These are phyloP conservation scores for Centroberyx gerrardi DNA, from an alignment of 2,797 vertebrate genomes.

Conservation along the genomic window DNA sequence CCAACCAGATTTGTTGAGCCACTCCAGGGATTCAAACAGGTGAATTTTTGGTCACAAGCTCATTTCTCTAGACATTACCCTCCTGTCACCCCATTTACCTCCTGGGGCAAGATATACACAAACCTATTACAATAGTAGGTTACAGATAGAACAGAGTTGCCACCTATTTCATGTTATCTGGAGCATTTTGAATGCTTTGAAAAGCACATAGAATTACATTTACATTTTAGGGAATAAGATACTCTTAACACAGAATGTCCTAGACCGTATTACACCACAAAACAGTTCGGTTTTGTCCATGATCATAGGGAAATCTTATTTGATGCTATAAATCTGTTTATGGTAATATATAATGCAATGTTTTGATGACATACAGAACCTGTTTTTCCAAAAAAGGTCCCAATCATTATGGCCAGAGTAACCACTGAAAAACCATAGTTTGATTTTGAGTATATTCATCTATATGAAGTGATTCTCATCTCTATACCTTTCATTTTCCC, in stretches of 20 bases:
- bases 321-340: neutral
- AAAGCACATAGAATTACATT: neutral
- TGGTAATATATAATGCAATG: no score
- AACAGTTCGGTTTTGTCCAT: neutral
- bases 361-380: neutral
- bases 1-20: constrained; percentile 29
- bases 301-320: neutral
- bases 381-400: neutral
- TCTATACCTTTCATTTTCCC: no score
- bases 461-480: no score
- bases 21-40: constrained; percentile 54
- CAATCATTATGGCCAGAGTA: neutral
- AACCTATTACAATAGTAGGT: constrained; percentile 38
- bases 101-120: constrained; percentile 57
- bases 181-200: constrained; percentile 17
- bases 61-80: constrained; percentile 54
- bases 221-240: neutral
- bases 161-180: neutral
- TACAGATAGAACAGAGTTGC: constrained; percentile 32
- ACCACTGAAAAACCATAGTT: neutral
- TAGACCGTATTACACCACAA: no score
- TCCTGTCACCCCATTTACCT: constrained; percentile 56
- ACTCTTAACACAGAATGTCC: no score
- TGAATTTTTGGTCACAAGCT: constrained; percentile 57
- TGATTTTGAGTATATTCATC: no score